A percentile compares a stretch with the other conserved stretches of the same genome.
phyloP scores from a whole-genome alignment of 1,140 invertebrate species.

The Drosophila funebris region DNA sequence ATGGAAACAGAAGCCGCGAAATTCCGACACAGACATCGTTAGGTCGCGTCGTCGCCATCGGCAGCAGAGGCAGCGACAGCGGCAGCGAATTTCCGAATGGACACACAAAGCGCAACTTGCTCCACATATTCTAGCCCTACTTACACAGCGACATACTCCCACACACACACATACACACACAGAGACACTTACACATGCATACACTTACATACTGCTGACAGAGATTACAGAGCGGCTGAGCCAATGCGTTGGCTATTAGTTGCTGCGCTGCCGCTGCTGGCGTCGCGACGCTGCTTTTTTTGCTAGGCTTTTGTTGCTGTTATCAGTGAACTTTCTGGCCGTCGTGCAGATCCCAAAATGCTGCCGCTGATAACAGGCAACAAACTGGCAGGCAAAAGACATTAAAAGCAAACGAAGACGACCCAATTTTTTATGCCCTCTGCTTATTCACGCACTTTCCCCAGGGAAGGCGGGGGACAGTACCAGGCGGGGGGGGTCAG shows the following conservation, averaged over 20 bases:
- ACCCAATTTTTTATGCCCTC: constrained; percentile 66
- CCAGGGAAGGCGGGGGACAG: background rate
- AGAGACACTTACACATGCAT: constrained; percentile 7
- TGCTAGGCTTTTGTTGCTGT: constrained; percentile 52
- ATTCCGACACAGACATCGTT: constrained; percentile 44
- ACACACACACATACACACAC: constrained; percentile 14
- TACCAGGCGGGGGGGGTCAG: background rate
- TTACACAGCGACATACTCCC: constrained; percentile 66
- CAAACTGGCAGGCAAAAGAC: constrained; percentile 60
- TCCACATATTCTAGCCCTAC: constrained; percentile 78
- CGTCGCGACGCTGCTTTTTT: constrained; percentile 25
- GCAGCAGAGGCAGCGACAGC: background rate
- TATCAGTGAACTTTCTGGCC: constrained; percentile 65
- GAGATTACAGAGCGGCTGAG: constrained; percentile 67
- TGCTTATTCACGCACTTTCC: constrained; percentile 24
- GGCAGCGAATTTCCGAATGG: constrained; percentile 27
- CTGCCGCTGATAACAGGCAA: constrained; percentile 70
- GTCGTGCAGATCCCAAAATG: constrained; percentile 35
- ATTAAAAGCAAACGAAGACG: constrained; percentile 61
- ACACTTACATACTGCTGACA: constrained; percentile 11
- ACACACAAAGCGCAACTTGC: constrained; percentile 72
- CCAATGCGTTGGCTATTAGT: constrained; percentile 48
- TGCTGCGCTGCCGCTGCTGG: constrained; percentile 47
- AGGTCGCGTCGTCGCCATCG: background rate
- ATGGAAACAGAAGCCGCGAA: constrained; percentile 9